These are phyloP conservation scores for Apodemus speciosus DNA, from an alignment of 2,113 vertebrate species.

Conservation along the genomic window DNA sequence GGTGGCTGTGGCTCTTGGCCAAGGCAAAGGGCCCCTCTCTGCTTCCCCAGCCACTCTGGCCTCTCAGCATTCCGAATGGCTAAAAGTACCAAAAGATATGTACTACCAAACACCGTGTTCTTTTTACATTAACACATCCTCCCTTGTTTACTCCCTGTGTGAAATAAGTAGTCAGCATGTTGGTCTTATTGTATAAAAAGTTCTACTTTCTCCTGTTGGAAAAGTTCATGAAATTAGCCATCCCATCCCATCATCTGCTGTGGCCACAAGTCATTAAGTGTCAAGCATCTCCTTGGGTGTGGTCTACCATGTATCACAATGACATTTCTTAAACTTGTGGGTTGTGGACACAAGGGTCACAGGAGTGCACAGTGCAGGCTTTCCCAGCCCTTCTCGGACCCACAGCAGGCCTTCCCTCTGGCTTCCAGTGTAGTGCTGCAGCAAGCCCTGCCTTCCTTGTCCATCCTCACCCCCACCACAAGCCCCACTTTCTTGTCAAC, in stretches of 20 bases:
- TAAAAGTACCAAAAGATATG: constrained; percentile 4
- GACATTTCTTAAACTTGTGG: constrained; percentile 49
- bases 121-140: constrained; percentile 3
- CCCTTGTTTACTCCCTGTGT: neutral
- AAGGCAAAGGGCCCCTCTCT: neutral
- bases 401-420: neutral
- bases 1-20: neutral
- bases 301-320: constrained; percentile 12
- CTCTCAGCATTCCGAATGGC: neutral
- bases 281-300: constrained; percentile 61
- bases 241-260: constrained; percentile 48
- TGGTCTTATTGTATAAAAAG: constrained; percentile 46
- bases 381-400: neutral
- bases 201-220: constrained; percentile 50
- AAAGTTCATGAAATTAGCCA: constrained; percentile 50
- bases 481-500: neutral
- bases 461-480: neutral
- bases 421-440: neutral
- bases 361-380: neutral
- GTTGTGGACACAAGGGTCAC: constrained; percentile 16
- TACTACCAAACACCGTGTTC: neutral
- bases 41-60: neutral
- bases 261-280: constrained; percentile 43
- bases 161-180: constrained; percentile 56
- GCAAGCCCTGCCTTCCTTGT: neutral